Base-by-base conservation (phyloP, 2,113 vertebrate species). In the Cheilinus undulatus region DNA sequence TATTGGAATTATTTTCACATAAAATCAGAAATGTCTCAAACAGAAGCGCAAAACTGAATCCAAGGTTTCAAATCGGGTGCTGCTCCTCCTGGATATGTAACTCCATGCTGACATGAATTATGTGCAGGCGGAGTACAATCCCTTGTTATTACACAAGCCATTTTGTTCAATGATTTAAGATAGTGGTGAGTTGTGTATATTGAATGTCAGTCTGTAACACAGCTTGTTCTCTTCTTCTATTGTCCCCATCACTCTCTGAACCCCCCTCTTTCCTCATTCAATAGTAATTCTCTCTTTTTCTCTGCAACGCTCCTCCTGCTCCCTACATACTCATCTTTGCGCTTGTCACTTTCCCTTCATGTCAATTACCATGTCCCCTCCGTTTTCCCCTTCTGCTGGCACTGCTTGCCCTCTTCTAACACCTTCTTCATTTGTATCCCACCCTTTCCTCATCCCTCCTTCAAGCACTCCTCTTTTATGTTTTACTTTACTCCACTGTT, bases 101-200 rank as follows among this genome's bases (percentile, higher is more conserved):
- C 49, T 70, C 45, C 62, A 48, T 22, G 14, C 70, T 7, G 2
- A 20, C 67, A 82, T 88, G 67, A 89, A 88, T 89, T 42, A 87
- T 85, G 63, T 52, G 46, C 13, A n/a, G 26, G 74, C 67, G 50
- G 54, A 82, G 65, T 78, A 76, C 73, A 80, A 74, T 54, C 76
- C 69, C 75, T 64, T 78, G 79, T 88, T 74, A 64, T 88, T 69
- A 89, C 85, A 85, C 72, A 1, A 76, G 53, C 79, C 58, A 76
- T 84, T 91, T 86, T 87, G 82, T 86, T 85, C 63, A 91, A 82
- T 91, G 84, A 91, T 88, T 89, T 73, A 89, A 74, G 69, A 71
- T 57, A 53, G 62, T 73, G 3, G 23, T 36, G 57, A 46, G 69
- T 71, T n/a, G 73, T 76, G 78, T 77, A 49, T 76, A 73, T 69